Evolutionary conservation across 1,140 invertebrate genomes (phyloP).

Genomic region (Pogonomyrmex californicus): DNA sequence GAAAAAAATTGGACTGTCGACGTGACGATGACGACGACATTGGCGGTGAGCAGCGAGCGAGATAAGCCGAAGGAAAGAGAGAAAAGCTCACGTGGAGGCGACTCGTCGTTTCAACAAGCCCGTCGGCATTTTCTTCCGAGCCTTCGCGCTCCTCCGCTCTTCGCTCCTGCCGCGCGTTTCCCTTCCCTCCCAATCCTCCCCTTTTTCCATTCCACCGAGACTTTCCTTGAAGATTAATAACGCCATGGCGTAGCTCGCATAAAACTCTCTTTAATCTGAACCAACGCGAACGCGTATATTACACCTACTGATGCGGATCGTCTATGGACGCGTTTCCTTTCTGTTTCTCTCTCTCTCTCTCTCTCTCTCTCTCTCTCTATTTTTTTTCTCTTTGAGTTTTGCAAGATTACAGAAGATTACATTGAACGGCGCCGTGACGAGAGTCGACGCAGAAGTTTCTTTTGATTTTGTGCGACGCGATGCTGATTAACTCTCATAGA

Average conservation of each 20-base stretch:
- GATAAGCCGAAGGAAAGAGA: conserved; percentile 47
- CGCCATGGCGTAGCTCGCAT: conserved; percentile 71
- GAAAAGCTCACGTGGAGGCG: conserved; percentile 26
- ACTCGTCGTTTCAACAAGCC: conserved; percentile 47
- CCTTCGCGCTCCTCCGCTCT: background rate
- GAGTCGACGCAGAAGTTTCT: background rate
- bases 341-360: background rate
- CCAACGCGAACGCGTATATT: conserved; percentile 74
- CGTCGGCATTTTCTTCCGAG: conserved; percentile 50
- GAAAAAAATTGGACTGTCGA: conserved; percentile 69
- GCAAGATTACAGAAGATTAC: conserved; percentile 4
- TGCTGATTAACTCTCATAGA: conserved; percentile 46
- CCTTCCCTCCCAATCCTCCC: background rate
- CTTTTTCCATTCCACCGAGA: conserved; percentile 35
- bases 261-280: conserved; percentile 80
- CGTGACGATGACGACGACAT: conserved; percentile 63
- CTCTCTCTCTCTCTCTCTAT: background rate
- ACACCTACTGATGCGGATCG: conserved; percentile 58
- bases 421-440: conserved; percentile 9
- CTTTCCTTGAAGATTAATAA: conserved; percentile 79
- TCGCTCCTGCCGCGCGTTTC: background rate
- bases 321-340: conserved; percentile 22
- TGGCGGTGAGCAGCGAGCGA: conserved; percentile 30
- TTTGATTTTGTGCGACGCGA: conserved; percentile 47
- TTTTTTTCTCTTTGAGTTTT: background rate